phyloP scores from a whole-genome alignment of 2,797 vertebrate species.

The Takifugu rubripes region DNA sequence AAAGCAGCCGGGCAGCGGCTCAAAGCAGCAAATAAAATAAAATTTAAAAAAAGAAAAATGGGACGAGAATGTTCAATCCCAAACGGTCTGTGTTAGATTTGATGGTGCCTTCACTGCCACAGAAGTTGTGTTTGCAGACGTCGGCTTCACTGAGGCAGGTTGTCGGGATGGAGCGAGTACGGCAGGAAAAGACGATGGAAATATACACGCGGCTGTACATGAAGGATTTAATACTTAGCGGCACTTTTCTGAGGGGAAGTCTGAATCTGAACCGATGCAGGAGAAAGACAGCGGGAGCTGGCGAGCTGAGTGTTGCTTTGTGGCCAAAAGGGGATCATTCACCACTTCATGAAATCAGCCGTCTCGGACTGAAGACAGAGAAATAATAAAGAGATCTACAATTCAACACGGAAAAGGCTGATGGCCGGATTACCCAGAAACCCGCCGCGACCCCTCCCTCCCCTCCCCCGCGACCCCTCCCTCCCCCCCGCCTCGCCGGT shows the following conservation, averaged over 20 bases:
- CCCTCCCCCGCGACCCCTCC: no score
- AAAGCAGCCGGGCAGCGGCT: no score
- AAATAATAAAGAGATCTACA: constrained; percentile 13
- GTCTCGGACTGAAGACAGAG: neutral
- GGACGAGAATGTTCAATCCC: no score
- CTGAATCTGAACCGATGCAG: constrained; percentile 18
- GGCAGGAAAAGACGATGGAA: constrained; percentile 44
- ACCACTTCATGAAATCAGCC: constrained; percentile 24
- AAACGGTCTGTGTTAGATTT: neutral
- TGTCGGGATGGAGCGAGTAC: no score
- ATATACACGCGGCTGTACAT: constrained; percentile 55
- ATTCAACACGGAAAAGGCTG: constrained; percentile 27
- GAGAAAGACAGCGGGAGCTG: constrained; percentile 22
- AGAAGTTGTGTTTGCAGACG: constrained; percentile 28
- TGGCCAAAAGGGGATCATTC: constrained; percentile 25
- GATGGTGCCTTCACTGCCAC: constrained; percentile 10
- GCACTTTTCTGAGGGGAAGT: constrained; percentile 34
- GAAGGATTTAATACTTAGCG: constrained; percentile 61
- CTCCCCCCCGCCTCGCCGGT: constrained; percentile 10
- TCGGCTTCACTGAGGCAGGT: constrained; percentile 29
- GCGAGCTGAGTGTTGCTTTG: constrained; percentile 34
- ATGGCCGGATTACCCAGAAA: constrained; percentile 16
- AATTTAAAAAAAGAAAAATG: no score
- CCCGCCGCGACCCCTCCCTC: constrained; percentile 22
- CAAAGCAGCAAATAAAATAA: no score